Evolutionary conservation across 2,113 vertebrate genomes (phyloP).

Genomic region (Gavialis gangeticus): DNA sequence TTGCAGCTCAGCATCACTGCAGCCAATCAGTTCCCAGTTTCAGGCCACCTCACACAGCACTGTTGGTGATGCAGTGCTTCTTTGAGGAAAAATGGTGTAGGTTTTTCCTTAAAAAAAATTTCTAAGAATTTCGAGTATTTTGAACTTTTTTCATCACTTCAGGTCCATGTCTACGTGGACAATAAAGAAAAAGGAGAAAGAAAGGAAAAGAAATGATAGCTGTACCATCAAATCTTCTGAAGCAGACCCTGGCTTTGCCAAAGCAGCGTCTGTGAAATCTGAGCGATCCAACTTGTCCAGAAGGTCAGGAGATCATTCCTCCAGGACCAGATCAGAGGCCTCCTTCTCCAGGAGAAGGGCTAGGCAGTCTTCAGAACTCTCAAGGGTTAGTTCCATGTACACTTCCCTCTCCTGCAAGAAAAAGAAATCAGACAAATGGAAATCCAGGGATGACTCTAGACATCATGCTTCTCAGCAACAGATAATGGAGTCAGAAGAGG

Average conservation of each 20-base stretch:
- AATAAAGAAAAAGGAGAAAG: slow-evolving; percentile 72
- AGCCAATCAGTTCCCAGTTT: slow-evolving; percentile 64
- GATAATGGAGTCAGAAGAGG: slow-evolving; percentile 44
- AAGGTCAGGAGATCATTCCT: slow-evolving; percentile 68
- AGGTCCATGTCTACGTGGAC: slow-evolving; percentile 73
- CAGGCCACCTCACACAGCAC: slow-evolving; percentile 13
- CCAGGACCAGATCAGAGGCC: slow-evolving; percentile 65
- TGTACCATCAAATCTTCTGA: slow-evolving; percentile 61
- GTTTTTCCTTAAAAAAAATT: slow-evolving; percentile 31
- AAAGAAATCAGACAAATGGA: slow-evolving; percentile 47
- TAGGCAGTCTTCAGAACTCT: slow-evolving; percentile 61
- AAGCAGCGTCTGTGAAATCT: slow-evolving; percentile 72
- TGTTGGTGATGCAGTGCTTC: slow-evolving; percentile 27
- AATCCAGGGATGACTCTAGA: slow-evolving; percentile 66
- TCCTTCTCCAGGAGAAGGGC: slow-evolving; percentile 59
- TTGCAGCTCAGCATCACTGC: slow-evolving; percentile 65
- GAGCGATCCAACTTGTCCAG: slow-evolving; percentile 63
- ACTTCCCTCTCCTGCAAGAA: slow-evolving; percentile 52
- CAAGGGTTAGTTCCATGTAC: slow-evolving; percentile 62
- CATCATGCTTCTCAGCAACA: slow-evolving; percentile 44
- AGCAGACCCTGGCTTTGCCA: slow-evolving; percentile 70
- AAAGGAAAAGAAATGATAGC: slow-evolving; percentile 72
- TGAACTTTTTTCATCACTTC: slow-evolving; percentile 77
- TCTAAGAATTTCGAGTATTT: slow-evolving; percentile 66
- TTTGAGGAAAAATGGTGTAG: slow-evolving; percentile 60